These are phyloP conservation scores for Malaclemys terrapin DNA, from an alignment of 2,113 vertebrate species.

Conservation along the genomic window DNA sequence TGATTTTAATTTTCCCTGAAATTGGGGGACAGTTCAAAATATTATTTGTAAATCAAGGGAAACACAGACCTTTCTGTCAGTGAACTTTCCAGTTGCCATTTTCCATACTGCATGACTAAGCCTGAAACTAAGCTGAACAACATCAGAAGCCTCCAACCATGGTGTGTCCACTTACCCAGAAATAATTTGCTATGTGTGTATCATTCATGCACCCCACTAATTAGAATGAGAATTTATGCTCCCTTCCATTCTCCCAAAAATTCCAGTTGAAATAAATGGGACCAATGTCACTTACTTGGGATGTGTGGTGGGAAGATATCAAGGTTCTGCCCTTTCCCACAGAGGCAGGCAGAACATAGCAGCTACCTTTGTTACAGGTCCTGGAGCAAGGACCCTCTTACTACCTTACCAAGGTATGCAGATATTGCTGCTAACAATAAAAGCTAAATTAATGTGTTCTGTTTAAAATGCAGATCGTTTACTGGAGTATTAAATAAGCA, in stretches of 20 bases:
- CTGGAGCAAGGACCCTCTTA: not conserved
- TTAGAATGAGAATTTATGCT: not conserved
- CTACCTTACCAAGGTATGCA: not conserved
- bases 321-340: not conserved
- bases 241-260: not conserved
- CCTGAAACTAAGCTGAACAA: not conserved
- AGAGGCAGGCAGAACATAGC: not conserved
- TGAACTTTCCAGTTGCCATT: not conserved
- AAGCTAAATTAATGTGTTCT: no score
- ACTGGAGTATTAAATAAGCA: no score
- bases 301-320: not conserved
- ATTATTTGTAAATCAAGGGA: not conserved
- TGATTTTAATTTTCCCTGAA: not conserved
- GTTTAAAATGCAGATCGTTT: no score
- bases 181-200: not conserved
- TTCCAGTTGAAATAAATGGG: accelerated
- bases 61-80: not conserved
- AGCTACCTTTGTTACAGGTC: accelerated
- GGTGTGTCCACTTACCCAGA: not conserved
- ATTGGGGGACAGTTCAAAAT: not conserved
- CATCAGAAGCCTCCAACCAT: not conserved
- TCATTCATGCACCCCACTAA: not conserved
- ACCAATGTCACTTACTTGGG: not conserved
- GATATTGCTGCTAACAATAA: no score
- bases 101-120: not conserved